These are phyloP conservation scores for Nezara viridula DNA, from an alignment of 2,888 invertebrate species.

Conservation along the genomic window DNA sequence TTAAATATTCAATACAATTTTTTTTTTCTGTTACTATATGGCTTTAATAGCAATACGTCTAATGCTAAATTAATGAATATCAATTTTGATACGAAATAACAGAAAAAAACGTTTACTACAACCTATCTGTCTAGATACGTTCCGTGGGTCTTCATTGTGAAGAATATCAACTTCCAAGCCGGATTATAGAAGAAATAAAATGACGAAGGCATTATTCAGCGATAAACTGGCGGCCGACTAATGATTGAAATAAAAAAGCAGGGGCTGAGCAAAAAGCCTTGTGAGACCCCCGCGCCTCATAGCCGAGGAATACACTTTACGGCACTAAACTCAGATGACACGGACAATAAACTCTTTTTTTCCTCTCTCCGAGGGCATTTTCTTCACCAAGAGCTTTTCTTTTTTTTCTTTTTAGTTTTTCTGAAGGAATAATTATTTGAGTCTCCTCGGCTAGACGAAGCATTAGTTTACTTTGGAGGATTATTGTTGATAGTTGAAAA, in stretches of 20 bases:
- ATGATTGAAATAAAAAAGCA: conserved; percentile 49
- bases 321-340: conserved; percentile 48
- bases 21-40: no score
- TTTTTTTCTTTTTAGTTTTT: not conserved
- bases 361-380: conserved; percentile 5
- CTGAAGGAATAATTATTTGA: conserved; percentile 1
- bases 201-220: conserved; percentile 33
- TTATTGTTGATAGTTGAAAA: not conserved
- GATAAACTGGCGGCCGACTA: conserved; percentile 20
- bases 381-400: not conserved
- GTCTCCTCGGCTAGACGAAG: not conserved
- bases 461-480: not conserved
- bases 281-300: not conserved
- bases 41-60: no score
- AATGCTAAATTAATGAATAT: no score
- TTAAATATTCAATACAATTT: no score
- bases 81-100: no score
- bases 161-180: not conserved
- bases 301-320: conserved; percentile 42
- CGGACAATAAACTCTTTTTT: conserved; percentile 45
- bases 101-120: not conserved
- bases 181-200: conserved; percentile 15
- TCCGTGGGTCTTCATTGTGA: not conserved
- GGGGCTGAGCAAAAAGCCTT: conserved; percentile 42
- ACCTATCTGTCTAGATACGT: not conserved